Evolutionary conservation across 1,140 invertebrate genomes (phyloP).

Genomic region (Physella acuta): DNA sequence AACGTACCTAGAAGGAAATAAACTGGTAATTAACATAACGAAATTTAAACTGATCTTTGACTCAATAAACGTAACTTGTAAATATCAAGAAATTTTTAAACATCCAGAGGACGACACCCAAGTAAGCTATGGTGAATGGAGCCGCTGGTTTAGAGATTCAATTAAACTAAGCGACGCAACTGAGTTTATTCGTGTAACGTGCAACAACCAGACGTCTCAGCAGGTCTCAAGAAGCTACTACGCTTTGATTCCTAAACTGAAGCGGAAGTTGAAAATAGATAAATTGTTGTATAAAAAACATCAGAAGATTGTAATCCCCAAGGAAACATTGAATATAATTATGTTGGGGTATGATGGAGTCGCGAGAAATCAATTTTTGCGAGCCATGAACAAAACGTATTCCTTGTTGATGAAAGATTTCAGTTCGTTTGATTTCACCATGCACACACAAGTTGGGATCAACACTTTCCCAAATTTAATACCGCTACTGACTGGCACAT

Average conservation of each 20-base stretch:
- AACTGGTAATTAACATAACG: not conserved
- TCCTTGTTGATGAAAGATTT: not conserved
- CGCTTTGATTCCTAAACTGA: not conserved
- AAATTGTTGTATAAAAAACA: not conserved
- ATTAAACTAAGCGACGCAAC: not conserved
- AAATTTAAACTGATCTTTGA: not conserved
- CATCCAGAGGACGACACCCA: not conserved
- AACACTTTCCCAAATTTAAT: not conserved
- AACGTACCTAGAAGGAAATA: not conserved
- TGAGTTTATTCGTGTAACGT: not conserved
- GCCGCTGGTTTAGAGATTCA: not conserved
- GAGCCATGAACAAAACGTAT: conserved; percentile 4
- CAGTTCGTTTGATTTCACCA: conserved; percentile 3
- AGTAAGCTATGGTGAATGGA: not conserved
- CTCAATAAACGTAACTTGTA: not conserved
- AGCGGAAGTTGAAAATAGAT: not conserved
- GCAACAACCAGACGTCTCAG: not conserved
- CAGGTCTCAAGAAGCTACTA: not conserved
- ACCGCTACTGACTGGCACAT: not conserved
- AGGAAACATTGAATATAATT: conserved; percentile 7
- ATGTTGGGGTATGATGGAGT: not conserved
- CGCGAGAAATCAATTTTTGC: not conserved
- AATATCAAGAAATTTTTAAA: not conserved
- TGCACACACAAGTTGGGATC: not conserved
- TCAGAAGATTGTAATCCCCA: not conserved